Evolutionary conservation across 2,113 vertebrate species (phyloP), one percentile per base, ranked within the genome.

Genomic region (Lepus americanus): DNA sequence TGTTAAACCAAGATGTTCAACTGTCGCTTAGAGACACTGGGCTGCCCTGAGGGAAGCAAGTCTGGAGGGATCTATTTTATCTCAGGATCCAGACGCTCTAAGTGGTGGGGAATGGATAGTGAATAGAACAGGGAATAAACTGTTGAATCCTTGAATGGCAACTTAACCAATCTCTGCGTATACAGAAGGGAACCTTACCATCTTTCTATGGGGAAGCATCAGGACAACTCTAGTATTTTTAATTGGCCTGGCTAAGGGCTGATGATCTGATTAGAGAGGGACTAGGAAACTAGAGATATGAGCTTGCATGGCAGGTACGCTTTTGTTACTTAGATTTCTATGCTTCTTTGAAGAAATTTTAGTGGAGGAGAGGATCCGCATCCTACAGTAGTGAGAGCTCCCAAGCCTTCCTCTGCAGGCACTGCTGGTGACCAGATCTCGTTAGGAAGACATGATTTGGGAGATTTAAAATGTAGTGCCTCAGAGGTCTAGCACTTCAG

Each of bases 291-390:
- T 73, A 53, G 14, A 27, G 72, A 64, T 55, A 64, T 53, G 55
- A 79, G 64, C 53, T 79, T 90, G 20, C 55, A 78, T n/a, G 31
- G 31, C 9, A 9, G 22, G 25, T 76, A 51, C 31, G 36, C 36
- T 19, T 9, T 70, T 90, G 61, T 83, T 31, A 61, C 70, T 84
- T 78, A 72, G 64, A 78, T 77, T 27, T 49, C 19, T 61, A 36
- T 25, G 5, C 49, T 94, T 89, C 17, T 77, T 69, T 83, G 61
- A 77, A 67, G 61, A 84, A 19, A n/a, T 36, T 83, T 83, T 89
- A 61, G 64, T 33, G 17, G 23, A 23, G 31, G 29, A 70, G 59
- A 94, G 22, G 7, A 9, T 51, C 36, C 31, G 51, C 53, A 84
- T 36, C 63, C 36, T 39, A 61, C 44, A 49, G 11, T 53, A 59